These are phyloP conservation scores for Leptopilina boulardi DNA, from an alignment of 1,140 invertebrate genomes.

Conservation along the genomic window DNA sequence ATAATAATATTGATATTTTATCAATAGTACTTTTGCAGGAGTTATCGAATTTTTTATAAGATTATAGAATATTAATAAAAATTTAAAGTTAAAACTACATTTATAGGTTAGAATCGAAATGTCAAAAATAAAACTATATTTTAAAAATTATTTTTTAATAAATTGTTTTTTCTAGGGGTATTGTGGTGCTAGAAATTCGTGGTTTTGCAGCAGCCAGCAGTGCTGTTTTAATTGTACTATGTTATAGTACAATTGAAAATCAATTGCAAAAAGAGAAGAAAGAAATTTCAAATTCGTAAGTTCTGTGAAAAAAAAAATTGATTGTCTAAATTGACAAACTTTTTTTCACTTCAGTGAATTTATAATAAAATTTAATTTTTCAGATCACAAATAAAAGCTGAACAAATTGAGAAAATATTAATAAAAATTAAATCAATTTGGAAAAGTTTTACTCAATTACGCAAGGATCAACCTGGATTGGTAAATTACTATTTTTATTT, in stretches of 20 bases:
- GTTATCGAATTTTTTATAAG: no score
- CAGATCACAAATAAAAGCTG: slow-evolving; percentile 60
- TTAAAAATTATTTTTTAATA: neutral
- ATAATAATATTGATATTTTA: no score
- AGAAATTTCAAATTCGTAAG: slow-evolving; percentile 58
- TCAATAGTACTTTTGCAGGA: no score
- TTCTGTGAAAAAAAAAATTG: slow-evolving; percentile 7
- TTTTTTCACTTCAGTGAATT: neutral
- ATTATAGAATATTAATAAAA: no score
- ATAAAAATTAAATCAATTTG: slow-evolving; percentile 58
- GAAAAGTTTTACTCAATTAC: slow-evolving; percentile 59
- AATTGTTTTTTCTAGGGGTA: slow-evolving; percentile 60
- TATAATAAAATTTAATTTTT: slow-evolving; percentile 41
- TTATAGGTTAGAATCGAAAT: neutral
- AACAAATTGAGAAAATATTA: slow-evolving; percentile 63
- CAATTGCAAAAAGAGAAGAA: slow-evolving; percentile 61
- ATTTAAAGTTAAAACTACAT: no score
- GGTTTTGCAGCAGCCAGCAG: slow-evolving; percentile 72
- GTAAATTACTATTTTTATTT: slow-evolving; percentile 56
- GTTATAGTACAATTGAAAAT: slow-evolving; percentile 67
- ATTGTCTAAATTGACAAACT: neutral
- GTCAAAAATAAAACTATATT: neutral
- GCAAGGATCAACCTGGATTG: slow-evolving; percentile 67
- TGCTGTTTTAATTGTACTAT: slow-evolving; percentile 68
- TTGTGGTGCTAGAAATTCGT: slow-evolving; percentile 67